These are phyloP conservation scores for Rhaphigaster nebulosa DNA, from an alignment of 2,888 invertebrate genomes.

Conservation along the genomic window DNA sequence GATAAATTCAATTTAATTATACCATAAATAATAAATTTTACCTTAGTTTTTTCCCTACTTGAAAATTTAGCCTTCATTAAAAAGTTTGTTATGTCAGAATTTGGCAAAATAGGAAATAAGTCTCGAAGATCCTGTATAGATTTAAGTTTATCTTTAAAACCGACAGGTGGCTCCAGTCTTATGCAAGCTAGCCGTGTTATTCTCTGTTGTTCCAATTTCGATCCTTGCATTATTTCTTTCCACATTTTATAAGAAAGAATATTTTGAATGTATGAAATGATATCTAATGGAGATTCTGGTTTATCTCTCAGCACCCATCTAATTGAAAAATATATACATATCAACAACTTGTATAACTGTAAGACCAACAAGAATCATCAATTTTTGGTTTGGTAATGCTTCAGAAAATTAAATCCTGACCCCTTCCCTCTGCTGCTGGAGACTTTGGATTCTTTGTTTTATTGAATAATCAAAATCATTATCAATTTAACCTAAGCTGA, in stretches of 20 bases:
- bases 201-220: neutral
- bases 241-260: constrained; percentile 50
- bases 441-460: too few species aligned
- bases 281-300: constrained; percentile 4
- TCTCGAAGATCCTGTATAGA: neutral
- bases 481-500: too few species aligned
- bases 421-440: neutral
- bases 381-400: neutral
- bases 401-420: neutral
- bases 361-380: neutral
- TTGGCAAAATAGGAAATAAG: constrained; percentile 30
- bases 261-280: neutral
- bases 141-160: constrained; percentile 15
- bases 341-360: neutral
- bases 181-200: constrained; percentile 13
- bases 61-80: constrained; percentile 51
- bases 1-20: neutral
- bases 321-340: neutral
- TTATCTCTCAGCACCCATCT: constrained; percentile 23
- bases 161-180: neutral
- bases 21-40: neutral
- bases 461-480: too few species aligned
- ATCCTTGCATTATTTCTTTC: constrained; percentile 21
- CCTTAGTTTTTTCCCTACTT: neutral
- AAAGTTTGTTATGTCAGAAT: neutral